Evolutionary conservation across 2,888 invertebrate genomes (phyloP), one percentile per base, ranked within the genome.

Genomic region (Epistrophe eligans): DNA sequence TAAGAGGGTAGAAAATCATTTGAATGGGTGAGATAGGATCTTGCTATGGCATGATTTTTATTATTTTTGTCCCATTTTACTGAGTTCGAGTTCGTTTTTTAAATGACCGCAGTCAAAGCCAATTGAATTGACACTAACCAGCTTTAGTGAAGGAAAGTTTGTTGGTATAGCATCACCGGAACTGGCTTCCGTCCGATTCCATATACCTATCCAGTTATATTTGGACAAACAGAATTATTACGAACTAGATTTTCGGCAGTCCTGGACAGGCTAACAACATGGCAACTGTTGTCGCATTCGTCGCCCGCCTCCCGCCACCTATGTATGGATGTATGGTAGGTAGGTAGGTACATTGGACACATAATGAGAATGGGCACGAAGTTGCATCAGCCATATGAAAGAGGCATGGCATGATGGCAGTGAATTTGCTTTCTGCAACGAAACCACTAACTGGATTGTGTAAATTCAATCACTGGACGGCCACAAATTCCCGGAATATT

Each of bases 401-500:
- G 50, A 9, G 50, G 19, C 32, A 57, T 17, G 62, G 40, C 48
- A 66, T 71, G 73, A 28, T 28, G 55, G 72, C 45, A 80, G 72
- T 67, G 82, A 79, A 79, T 83, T 79, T 82, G 79, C 66, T 83
- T 76, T 71, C 72, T 79, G 66, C 84, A 88, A 79, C 66, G 83
- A 71, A 84, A 80, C 88, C 84, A 73, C 88, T 88, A 88, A 88
- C 88, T 84, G 79, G 88, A 88, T 88, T 88, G 88, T 88, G 88
- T 88, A 88, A 88, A 88, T 88, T 88, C 88, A 88, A 88, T 88
- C 88, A 88, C 71, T 73, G 77, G 77, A 52, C 45, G 73, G 79
- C 88, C 88, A 38, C 88, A 88, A 84, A 77, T 84, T 79, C 77
- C 88, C 73, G 73, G 77, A 88, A 84, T 84, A 84, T 84, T 88